phyloP scores from a whole-genome alignment of 2,888 invertebrate genomes.

The Drosophila pseudotalamancana region DNA sequence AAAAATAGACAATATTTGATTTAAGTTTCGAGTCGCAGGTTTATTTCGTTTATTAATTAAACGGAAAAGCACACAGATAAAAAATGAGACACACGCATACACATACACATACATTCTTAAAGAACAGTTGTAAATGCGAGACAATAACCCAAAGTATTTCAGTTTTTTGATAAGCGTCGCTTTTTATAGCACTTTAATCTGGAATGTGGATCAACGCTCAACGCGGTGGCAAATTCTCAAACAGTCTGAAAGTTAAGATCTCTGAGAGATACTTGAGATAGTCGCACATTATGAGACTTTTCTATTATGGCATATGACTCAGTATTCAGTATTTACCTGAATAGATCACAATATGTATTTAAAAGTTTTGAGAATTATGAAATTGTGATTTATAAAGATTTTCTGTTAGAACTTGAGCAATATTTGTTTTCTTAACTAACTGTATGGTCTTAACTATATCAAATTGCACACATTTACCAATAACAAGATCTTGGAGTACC shows the following conservation, averaged over 20 bases:
- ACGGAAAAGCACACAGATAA: constrained; percentile 59
- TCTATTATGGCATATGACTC: too few relatives aligned
- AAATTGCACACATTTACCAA: too few relatives aligned
- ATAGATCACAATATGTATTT: too few relatives aligned
- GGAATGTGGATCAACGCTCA: constrained; percentile 26
- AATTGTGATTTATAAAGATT: too few relatives aligned
- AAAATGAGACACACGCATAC: neutral
- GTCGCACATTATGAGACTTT: too few relatives aligned
- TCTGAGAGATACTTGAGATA: neutral
- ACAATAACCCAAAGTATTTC: constrained; percentile 22
- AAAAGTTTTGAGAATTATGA: too few relatives aligned
- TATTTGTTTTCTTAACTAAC: too few relatives aligned
- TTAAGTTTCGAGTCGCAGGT: constrained; percentile 48
- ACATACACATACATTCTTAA: neutral
- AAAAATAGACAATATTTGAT: constrained; percentile 73
- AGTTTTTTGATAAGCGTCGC: constrained; percentile 30
- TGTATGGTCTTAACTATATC: too few relatives aligned
- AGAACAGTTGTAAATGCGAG: constrained; percentile 16
- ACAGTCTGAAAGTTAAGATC: neutral
- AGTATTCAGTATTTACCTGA: too few relatives aligned
- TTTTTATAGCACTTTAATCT: constrained; percentile 4
- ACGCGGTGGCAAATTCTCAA: constrained; percentile 25
- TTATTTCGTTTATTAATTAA: constrained; percentile 73
- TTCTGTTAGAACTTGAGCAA: too few relatives aligned
- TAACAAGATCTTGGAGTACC: neutral